Evolutionary conservation across 2,113 vertebrate genomes (phyloP), one percentile per base, ranked within the genome.

Genomic region (Labeo catla): DNA sequence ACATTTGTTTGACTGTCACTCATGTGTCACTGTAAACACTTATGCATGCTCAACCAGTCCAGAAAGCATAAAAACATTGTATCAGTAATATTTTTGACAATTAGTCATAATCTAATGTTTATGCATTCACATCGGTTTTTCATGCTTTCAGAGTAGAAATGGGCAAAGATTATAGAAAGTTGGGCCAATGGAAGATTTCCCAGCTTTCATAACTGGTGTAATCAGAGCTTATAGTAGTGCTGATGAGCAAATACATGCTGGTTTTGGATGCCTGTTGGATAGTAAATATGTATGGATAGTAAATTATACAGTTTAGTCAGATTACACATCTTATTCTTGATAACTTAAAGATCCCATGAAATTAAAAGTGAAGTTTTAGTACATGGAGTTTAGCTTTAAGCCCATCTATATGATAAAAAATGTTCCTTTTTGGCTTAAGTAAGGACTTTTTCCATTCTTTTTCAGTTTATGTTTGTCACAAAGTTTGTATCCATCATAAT

Each of bases 101-200:
- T 47, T 73, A 45, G 9, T 73, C 70, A 73, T 45, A 47, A 45
- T 45, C 4, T 45, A 11, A 45, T 73, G 19, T 73, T 45, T 21
- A 73, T 73, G 70, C 43, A 45, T 72, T 72, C 15, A 72, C 8
- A 36, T 43, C 36, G 3, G 8, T 45, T 21, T 21, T 72, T n/a
- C 39, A n/a, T 74, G 43, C 21, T 74, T 74, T 21, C 43, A 74
- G 11, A 74, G 72, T 23, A 73, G 21, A 73, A 73, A 73, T 49
- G 4, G 72, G 43, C 43, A 45, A 74, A 12, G 21, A 74, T 74
- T 74, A 74, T 47, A 23, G 43, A 74, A 74, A 74, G 72, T 47
- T 23, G 43, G 5, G 43, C 72, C 72, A 74, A 49, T 49, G 11
- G 21, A 74, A 74, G 43, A 74, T 23, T 73, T 74, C 10, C 72